phyloP scores from a whole-genome alignment of 2,888 invertebrate species.

The Nesidiocoris tenuis region DNA sequence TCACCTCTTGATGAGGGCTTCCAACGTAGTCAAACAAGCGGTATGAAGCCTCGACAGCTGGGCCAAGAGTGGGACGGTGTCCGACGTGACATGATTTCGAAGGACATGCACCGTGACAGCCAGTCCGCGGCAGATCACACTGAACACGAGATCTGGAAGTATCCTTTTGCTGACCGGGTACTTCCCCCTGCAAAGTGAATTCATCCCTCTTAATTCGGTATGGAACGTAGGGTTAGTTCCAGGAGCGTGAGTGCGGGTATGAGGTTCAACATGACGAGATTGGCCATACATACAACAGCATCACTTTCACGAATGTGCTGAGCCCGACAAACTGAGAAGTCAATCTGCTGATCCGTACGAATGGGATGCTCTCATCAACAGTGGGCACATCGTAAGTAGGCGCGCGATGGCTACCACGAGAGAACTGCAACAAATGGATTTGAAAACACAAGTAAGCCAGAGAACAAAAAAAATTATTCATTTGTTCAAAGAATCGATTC shows the following conservation, averaged over 20 bases:
- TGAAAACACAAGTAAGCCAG: no score
- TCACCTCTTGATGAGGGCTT: constrained; percentile 35
- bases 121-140: constrained; percentile 38
- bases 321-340: constrained; percentile 27
- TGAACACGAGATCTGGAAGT: constrained; percentile 31
- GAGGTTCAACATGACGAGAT: no score
- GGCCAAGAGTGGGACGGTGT: constrained; percentile 18
- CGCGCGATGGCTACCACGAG: constrained; percentile 1
- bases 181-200: constrained; percentile 32
- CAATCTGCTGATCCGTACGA: constrained; percentile 11
- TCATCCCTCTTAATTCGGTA: no score
- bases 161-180: constrained; percentile 37
- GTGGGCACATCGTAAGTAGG: background rate
- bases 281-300: constrained; percentile 42
- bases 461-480: no score
- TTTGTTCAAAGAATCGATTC: no score
- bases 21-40: constrained; percentile 20
- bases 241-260: no score
- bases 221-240: no score
- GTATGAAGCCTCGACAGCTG: constrained; percentile 19
- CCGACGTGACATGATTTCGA: constrained; percentile 5
- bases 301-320: constrained; percentile 14
- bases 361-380: constrained; percentile 18
- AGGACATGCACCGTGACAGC: constrained; percentile 21
- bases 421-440: background rate